Base-by-base conservation (phyloP, 2,888 invertebrate genomes). In the Steinernema scapterisci region DNA sequence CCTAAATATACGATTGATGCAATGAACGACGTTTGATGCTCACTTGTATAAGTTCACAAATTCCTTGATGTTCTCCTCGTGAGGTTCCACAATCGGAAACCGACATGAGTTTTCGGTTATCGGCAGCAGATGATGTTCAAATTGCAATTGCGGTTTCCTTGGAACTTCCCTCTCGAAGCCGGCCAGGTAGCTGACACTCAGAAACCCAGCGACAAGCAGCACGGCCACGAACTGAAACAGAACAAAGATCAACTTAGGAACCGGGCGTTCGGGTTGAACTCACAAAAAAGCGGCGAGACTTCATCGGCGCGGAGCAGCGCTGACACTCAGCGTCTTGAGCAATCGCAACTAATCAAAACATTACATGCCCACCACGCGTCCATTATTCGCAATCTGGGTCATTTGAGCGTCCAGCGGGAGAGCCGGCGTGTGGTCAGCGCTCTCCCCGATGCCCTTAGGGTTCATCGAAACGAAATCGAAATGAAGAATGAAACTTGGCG, bases 61-160 rank as follows among this genome's bases (percentile, higher is more conserved):
- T 21, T 76, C 75, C 16, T 76, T 71, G 43, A 76, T 51, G 43
- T 76, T 75, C 31, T n/a, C 27, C 51, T 76, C 75, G 27, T 51
- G 25, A 13, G 76, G 75, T n/a, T 70, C 72, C 21, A 76, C 52
- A 5, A 76, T 38, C n/a, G 76, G 76, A 56, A 76, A 75, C 38
- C 63, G 27, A 13, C 63, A 63, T 2, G 31, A 31, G 27, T 63
- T 63, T 31, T 63, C 63, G 38, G 9, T 9, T 3, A 38, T 38
- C 38, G 38, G 38, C 11, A 63, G 21, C 11, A 31, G 63, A 7
- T 16, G 31, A n/a, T 6, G 5, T 21, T 31, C 31, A n/a, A 31
- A 63, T 5, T 27, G 16, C 1, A 9, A 31, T 16, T 31, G 27
- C 6, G 27, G 63, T 31, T 5, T 63, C 7, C 3, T 31, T 7